Evolutionary conservation across 2,888 invertebrate species (phyloP), one percentile per base, ranked within the genome.

Genomic region (Hecatera dysodea): DNA sequence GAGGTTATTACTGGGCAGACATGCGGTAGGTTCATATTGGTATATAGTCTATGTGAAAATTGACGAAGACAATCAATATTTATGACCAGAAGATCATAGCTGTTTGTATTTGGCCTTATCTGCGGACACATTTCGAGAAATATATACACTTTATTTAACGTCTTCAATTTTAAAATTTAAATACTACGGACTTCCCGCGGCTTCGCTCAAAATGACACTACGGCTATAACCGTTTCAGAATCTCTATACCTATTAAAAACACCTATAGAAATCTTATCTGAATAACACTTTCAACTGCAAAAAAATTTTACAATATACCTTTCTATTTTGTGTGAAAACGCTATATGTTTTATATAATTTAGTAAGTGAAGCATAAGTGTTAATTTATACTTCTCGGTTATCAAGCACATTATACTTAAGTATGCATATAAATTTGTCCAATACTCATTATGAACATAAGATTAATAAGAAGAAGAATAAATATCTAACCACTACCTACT

Each of bases 1-100:
- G 82, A 82, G 84, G 79, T 80, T 86, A 83, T 82, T 83, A 71
- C 73, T 80, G 69, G 67, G 65, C 60, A 59, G 72, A 64, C 55
- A 62, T 71, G 65, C 64, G 53, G 72, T 71, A 72, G 78, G 65
- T 72, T 65, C 27, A 53, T 64, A 65, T 74, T 69, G 52, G 63
- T 71, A 57, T 53, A 66, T 68, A 22, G 15, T 69, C 24, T n/a
- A 65, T 62, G 42, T 19, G 52, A 63, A 80, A 80, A 80, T 82
- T 82, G 44, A 74, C 70, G 62, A 61, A 64, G 15, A 64, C 80
- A 52, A 80, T 80, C 19, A 68, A 80, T 80, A 75, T 76, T 76
- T 79, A 79, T 74, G 57, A 57, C 24, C 33, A 67, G 53, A 48
- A 63, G 59, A 57, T 60, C 50, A 50, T 50, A 50, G 61, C 24